Base-by-base conservation (phyloP, 2,888 invertebrate species). In the Didymodactylos carnosus region DNA sequence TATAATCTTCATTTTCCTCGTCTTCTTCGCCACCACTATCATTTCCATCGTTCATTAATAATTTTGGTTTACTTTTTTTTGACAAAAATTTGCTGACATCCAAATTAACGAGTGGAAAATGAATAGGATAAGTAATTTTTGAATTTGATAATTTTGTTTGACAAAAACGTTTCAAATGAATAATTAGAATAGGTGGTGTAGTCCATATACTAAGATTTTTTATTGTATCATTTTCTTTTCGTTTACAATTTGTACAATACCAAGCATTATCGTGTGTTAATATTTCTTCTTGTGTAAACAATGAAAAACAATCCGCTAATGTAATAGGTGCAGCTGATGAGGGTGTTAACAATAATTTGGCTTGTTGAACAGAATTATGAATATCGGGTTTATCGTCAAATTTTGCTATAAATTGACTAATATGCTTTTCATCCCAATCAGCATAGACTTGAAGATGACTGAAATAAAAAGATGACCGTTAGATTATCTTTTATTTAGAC, bases 141-240 rank as follows among this genome's bases (percentile, higher is more conserved):
- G 51, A 74, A 71, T 74, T 74, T 13, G 53, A 71, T n/a, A 35
- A 41, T 69, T 71, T 74, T 14, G 74, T 71, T 69, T 74, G 25
- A 39, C 71, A 74, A 69, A 74, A 74, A n/a, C 74, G 71, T 41
- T 74, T 74, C 19, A 74, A 74, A 39, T 74, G 74, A 39, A 74
- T 74, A 27, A 74, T 74, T 62, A 74, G 39, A n/a, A 74, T 43
- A 2, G 51, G 41, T 27, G 74, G 74, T 53, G 71, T 19, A 11
- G 74, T 39, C 16, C 41, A 69, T 35, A 74, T 71, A 23, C 39
- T 72, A 2, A 74, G 46, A 25, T 74, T 74, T 71, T 74, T 74
- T 4, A 49, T 43, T n/a, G 74, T 71, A 35, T 35, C 62, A 35
- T 62, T 62, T n/a, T 62, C 62, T 62, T 62, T 62, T 62, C 62